Evolutionary conservation across 2,888 invertebrate genomes (phyloP), one percentile per base, ranked within the genome.

Genomic region (Xylota sylvarum): DNA sequence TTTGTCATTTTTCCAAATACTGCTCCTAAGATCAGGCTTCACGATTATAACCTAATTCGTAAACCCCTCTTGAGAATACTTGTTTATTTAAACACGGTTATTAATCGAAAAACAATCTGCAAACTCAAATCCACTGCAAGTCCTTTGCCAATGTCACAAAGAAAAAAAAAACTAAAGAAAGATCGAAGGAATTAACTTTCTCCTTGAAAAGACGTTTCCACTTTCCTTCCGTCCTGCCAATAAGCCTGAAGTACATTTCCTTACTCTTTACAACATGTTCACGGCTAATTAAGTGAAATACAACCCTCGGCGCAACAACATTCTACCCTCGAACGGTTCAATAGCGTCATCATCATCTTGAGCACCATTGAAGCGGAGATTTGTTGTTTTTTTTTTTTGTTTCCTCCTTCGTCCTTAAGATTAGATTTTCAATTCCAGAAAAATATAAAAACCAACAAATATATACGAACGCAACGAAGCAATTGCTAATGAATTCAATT

Each of bases 401-500:
- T 27, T 65, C 48, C 14, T 27, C 76, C 48, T 14, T 14, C 23
- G 23, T 23, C 23, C 23, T 23, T 35, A 5, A 60, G 35, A 65
- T 76, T 65, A 76, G 56, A 64, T 37, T 60, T 50, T 56, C 23
- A 67, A 52, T 77, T 43, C 9, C 4, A 32, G 12, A 23, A 23
- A 37, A 23, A 23, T 23, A 55, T 2, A 10, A 55, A 55, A 27
- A 5, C 55, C 37, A 10, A 10, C 35, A 5, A 17, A 46, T 67
- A 27, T 43, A 52, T 19, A 46, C 55, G 55, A 62, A 55, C 52
- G 23, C 60, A 62, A 35, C 19, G 23, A 70, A 62, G 55, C 35
- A 55, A 46, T 52, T 10, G 40, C 69, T 69, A 78, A 78, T 78
- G 62, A 78, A 70, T 70, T 55, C 55, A 70, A 78, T 78, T 70